Percentiles rank a stretch among this genome's conserved stretches.
These are phyloP conservation scores for Morpho deidamia DNA, from an alignment of 2,888 invertebrate genomes.

Conservation along the genomic window DNA sequence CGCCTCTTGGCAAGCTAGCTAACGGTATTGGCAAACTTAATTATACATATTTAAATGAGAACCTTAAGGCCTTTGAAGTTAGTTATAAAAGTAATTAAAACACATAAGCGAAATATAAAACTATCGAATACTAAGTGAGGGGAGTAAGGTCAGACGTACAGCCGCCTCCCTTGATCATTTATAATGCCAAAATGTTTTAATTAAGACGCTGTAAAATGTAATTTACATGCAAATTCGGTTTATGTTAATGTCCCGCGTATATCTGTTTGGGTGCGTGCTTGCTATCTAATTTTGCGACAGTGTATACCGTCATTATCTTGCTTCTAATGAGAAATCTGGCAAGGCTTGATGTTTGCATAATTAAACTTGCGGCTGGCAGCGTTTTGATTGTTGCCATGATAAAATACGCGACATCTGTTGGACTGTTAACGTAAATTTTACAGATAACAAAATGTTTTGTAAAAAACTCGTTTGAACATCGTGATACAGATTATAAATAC, in stretches of 20 bases:
- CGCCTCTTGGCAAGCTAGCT: no score
- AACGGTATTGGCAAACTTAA: neutral
- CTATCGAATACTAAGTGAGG: constrained; percentile 55
- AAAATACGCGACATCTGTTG: constrained; percentile 59
- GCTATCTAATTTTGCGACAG: constrained; percentile 79
- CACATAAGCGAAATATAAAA: constrained; percentile 35
- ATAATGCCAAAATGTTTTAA: constrained; percentile 81
- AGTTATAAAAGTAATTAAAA: constrained; percentile 5
- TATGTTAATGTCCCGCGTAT: constrained; percentile 79
- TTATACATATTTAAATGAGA: neutral
- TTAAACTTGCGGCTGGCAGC: constrained; percentile 69
- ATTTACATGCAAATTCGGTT: constrained; percentile 81
- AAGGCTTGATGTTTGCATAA: constrained; percentile 78
- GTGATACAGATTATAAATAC: neutral
- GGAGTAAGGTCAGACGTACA: constrained; percentile 61
- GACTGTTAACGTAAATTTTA: constrained; percentile 8
- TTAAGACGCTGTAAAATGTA: constrained; percentile 80
- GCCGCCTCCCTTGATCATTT: constrained; percentile 73
- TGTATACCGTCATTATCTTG: constrained; percentile 78
- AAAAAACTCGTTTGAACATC: neutral
- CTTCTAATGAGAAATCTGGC: constrained; percentile 79
- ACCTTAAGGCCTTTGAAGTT: neutral
- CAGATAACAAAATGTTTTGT: neutral
- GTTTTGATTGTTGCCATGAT: constrained; percentile 73
- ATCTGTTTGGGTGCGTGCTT: constrained; percentile 78